Percentiles rank a stretch among this genome's conserved stretches.
Evolutionary conservation across 2,888 invertebrate species (phyloP).

Genomic region (Mycalesis mineus): DNA sequence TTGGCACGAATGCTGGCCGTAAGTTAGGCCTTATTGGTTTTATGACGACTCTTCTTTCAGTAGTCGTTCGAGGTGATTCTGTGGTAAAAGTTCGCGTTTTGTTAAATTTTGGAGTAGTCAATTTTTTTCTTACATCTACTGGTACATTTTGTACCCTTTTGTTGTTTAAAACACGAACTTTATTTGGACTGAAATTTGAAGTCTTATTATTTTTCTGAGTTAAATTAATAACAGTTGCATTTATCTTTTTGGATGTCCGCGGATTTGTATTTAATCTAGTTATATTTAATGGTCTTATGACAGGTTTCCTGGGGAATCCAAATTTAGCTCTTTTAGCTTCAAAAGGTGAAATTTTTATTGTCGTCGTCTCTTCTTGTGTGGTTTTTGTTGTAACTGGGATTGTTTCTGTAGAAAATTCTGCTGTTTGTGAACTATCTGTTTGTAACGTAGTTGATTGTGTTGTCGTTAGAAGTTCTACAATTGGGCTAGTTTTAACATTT

Average conservation of each 20-base stretch:
- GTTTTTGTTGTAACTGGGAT: constrained; percentile 29
- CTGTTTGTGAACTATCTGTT: constrained; percentile 15
- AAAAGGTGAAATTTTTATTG: constrained; percentile 48
- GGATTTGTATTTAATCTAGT: constrained; percentile 44
- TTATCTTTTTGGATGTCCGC: constrained; percentile 49
- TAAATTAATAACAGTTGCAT: constrained; percentile 43
- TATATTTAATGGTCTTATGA: constrained; percentile 54
- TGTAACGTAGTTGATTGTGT: constrained; percentile 15
- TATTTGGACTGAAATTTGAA: constrained; percentile 50
- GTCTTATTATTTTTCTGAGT: constrained; percentile 61
- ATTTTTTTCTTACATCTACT: constrained; percentile 55
- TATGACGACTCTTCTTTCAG: constrained; percentile 59
- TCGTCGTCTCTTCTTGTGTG: constrained; percentile 52
- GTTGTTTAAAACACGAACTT: constrained; percentile 52
- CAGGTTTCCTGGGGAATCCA: constrained; percentile 60
- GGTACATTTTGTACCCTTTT: constrained; percentile 67
- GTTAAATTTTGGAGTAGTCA: constrained; percentile 38
- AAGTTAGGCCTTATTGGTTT: constrained; percentile 62
- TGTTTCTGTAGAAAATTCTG: constrained; percentile 34
- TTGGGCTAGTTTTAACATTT: constrained; percentile 26
- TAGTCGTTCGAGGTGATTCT: constrained; percentile 58
- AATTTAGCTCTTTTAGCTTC: constrained; percentile 63
- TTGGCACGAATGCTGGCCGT: constrained; percentile 62
- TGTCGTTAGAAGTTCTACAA: constrained; percentile 31
- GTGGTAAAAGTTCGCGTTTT: constrained; percentile 52